Evolutionary conservation across 2,797 vertebrate species (phyloP).

Genomic region (Poeciliopsis paucimaculata): DNA sequence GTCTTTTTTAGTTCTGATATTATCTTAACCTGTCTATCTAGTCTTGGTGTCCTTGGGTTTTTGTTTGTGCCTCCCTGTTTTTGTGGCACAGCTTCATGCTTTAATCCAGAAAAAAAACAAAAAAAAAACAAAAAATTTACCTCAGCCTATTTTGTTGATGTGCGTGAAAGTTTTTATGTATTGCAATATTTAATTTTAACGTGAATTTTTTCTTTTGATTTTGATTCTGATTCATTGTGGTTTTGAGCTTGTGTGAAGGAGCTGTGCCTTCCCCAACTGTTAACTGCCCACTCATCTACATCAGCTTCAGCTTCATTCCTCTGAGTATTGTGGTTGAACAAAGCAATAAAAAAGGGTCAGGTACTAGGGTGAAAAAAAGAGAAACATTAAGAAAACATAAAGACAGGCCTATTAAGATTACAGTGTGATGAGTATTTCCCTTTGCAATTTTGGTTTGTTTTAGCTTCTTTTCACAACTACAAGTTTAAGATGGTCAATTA

Average conservation of each 20-base stretch:
- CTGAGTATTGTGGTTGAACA: background rate
- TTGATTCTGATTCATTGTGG: background rate
- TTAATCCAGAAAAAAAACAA: background rate
- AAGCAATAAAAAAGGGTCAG: background rate
- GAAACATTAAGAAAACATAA: background rate
- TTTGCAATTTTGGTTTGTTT: background rate
- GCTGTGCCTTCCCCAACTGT: slow-evolving; percentile 11
- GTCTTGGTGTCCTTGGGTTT: background rate
- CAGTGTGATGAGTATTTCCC: background rate
- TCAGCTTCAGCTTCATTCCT: background rate
- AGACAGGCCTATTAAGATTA: background rate
- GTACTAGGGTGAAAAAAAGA: background rate
- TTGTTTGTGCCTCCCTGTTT: background rate
- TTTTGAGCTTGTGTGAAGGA: slow-evolving; percentile 23
- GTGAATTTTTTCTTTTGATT: background rate
- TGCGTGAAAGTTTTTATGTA: background rate
- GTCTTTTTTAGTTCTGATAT: background rate
- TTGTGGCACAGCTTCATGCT: background rate
- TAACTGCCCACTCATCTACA: slow-evolving; percentile 2
- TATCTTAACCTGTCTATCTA: background rate
- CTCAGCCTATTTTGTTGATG: background rate
- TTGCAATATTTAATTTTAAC: background rate
- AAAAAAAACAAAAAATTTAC: background rate
- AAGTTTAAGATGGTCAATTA: background rate
- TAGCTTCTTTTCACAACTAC: background rate